Percentiles rank a stretch among this genome's conserved stretches.
phyloP scores from a whole-genome alignment of 1,140 invertebrate genomes.

The Ditylenchus dipsaci region DNA sequence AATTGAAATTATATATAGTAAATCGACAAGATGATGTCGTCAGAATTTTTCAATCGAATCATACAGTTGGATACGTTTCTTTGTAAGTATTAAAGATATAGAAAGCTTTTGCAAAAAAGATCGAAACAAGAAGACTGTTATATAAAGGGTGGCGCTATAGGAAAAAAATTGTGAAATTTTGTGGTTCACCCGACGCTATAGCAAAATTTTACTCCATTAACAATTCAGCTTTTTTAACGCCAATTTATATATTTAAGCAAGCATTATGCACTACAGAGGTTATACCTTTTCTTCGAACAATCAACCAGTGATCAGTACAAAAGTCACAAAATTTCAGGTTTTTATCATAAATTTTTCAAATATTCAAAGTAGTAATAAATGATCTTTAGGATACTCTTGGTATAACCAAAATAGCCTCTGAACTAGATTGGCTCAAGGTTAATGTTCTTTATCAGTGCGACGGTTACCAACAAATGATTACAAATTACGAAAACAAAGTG shows the following conservation, averaged over 20 bases:
- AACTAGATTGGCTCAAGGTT: not conserved
- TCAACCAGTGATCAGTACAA: not conserved
- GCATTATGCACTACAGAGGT: constrained; percentile 2
- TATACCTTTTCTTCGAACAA: not conserved
- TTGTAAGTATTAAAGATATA: too few species aligned
- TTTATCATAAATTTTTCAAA: not conserved
- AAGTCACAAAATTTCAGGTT: not conserved
- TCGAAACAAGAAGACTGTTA: too few species aligned
- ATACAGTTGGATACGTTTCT: too few species aligned
- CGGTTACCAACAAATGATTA: not conserved
- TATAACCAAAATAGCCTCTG: not conserved
- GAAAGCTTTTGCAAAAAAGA: too few species aligned
- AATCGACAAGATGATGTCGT: too few species aligned
- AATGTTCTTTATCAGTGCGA: not conserved
- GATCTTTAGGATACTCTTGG: not conserved
- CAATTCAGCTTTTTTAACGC: too few species aligned
- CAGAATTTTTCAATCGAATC: too few species aligned
- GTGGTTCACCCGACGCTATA: too few species aligned
- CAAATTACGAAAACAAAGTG: not conserved
- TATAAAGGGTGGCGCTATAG: too few species aligned
- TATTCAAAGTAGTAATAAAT: not conserved
- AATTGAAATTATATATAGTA: too few species aligned
- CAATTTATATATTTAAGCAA: not conserved
- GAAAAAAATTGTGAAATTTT: too few species aligned
- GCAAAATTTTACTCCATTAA: too few species aligned